These are phyloP conservation scores for Agonopterix alstromeriana DNA, from an alignment of 2,888 invertebrate genomes.

Conservation along the genomic window DNA sequence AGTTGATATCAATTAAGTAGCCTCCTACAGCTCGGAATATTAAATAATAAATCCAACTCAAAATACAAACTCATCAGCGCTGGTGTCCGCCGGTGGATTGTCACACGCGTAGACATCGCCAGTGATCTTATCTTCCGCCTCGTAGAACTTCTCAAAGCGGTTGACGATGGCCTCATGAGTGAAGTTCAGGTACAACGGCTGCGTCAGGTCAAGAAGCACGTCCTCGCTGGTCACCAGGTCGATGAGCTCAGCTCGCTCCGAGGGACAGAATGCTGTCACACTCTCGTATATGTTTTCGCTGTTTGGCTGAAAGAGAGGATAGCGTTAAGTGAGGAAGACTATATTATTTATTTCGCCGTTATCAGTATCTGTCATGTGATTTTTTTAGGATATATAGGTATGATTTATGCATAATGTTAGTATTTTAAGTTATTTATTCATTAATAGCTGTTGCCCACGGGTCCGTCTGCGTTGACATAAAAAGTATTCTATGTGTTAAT, in stretches of 20 bases:
- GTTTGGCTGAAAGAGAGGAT: slow-evolving; percentile 78
- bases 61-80: slow-evolving; percentile 75
- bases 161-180: slow-evolving; percentile 89
- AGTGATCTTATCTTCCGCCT: slow-evolving; percentile 86
- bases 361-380: no score
- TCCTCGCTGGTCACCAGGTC: slow-evolving; percentile 85
- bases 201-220: slow-evolving; percentile 86
- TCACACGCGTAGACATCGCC: slow-evolving; percentile 88
- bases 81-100: slow-evolving; percentile 76
- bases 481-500: no score
- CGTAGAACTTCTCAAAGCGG: slow-evolving; percentile 79
- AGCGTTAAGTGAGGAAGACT: not conserved
- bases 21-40: no score
- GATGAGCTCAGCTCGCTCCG: slow-evolving; percentile 83
- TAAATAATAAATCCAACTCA: no score
- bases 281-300: slow-evolving; percentile 85
- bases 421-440: no score
- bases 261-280: slow-evolving; percentile 90
- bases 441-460: no score
- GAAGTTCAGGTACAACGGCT: slow-evolving; percentile 90
- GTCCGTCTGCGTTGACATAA: no score
- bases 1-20: no score
- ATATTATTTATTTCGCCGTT: not conserved
- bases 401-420: no score
- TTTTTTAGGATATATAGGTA: no score